Evolutionary conservation across 2,888 invertebrate species (phyloP).

Genomic region (Anodontia alba): DNA sequence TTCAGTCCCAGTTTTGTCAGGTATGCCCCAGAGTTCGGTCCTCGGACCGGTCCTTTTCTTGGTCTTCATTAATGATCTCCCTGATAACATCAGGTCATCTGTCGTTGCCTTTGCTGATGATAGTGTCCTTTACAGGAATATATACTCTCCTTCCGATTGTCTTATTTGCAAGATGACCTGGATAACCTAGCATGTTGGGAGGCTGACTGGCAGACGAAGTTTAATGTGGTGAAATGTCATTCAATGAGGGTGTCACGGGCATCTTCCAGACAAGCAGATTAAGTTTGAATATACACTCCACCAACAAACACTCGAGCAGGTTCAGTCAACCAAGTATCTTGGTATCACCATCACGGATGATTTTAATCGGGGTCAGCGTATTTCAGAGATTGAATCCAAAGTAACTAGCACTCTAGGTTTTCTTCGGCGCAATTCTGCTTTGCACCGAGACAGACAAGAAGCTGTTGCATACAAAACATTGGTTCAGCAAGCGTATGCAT

Average conservation of each 20-base stretch:
- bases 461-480: slow-evolving; percentile 3
- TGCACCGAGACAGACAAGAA: not conserved
- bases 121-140: not conserved
- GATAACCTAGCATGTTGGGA: not conserved
- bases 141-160: not conserved
- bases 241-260: slow-evolving; percentile 7
- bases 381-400: not conserved
- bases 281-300: not conserved
- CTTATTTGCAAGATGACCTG: slow-evolving; percentile 8
- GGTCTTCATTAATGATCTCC: not conserved
- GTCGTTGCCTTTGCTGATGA: not conserved
- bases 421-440: not conserved
- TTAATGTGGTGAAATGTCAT: not conserved
- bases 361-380: not conserved
- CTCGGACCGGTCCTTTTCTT: not conserved
- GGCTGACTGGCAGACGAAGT: not conserved
- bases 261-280: not conserved
- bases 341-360: not conserved
- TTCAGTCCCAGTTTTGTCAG: not conserved
- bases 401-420: not conserved
- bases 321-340: not conserved
- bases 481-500: not conserved
- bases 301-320: not conserved
- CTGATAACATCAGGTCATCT: slow-evolving; percentile 3
- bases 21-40: not conserved